Base-by-base conservation (phyloP, 2,888 invertebrate genomes). In the Lepidocyrtinus sp. region DNA sequence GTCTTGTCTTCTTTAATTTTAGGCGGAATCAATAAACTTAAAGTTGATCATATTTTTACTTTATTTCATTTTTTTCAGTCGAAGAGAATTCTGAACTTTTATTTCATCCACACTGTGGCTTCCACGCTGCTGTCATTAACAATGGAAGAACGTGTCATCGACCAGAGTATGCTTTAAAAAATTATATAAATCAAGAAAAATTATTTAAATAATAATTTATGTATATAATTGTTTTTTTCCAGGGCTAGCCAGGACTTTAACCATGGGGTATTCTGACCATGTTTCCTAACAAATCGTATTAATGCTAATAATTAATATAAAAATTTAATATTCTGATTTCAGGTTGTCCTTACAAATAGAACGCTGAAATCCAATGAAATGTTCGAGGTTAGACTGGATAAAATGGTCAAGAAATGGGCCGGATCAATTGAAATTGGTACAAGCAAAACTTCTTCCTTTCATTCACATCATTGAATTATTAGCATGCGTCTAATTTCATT, bases 371-470 rank as follows among this genome's bases (percentile, higher is more conserved):
- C 94, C 12, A 95, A 96, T 87, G 98, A 98, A 90, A 89, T 97
- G 87, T 98, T 98, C 89, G 97, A 97, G 91, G 96, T 98, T 74
- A 91, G 95, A 71, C 90, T 98, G 75, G 97, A 97, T 88, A 92
- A 95, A 87, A 94, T 97, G 87, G 95, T 97, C 24, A 94, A 95
- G 24, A 95, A 97, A 89, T 97, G 97, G 97, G 96, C 96, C 36
- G 97, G 97, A 46, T 96, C 96, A 59, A 95, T 98, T 85, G 97
- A 97, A 90, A 89, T 89, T 68, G 80, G 82, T 80, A 50, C 12
- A 7, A 36, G 5, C 12, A 21, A 5, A 3, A 89, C 89, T 86
- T 87, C 17, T 68, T 26, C 46, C 2, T 12, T 36, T 36, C 50
- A 36, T 36, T 36, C 12, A 36, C 36, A 36, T 36, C 5, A 36